Conservation (phyloP, 2,888 invertebrate genomes). For the Macropis europaea region DNA sequence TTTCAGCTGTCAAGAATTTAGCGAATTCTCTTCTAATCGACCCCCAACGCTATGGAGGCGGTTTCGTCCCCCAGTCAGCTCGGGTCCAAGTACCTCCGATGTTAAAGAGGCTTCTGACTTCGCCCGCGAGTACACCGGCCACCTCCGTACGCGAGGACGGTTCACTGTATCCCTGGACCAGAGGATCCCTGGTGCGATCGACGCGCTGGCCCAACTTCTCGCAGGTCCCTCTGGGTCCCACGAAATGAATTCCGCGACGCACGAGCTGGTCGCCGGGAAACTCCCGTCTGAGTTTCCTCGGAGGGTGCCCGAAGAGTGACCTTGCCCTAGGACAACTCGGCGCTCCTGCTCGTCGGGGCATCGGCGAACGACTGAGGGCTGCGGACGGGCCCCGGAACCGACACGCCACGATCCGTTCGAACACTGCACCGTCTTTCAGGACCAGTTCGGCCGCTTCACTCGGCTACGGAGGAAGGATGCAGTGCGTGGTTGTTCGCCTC, state of each 20-base stretch:
- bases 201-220: slow-evolving; percentile 13
- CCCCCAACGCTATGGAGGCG: too few relatives aligned
- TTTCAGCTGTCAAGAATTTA: slow-evolving; percentile 56
- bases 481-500: slow-evolving; percentile 61
- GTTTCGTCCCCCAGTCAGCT: slow-evolving; percentile 56
- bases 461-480: slow-evolving; percentile 69
- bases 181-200: too few relatives aligned
- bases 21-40: slow-evolving; percentile 53
- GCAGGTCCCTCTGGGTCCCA: slow-evolving; percentile 5
- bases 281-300: neutral
- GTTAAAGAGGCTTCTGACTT: too few relatives aligned
- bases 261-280: neutral
- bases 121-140: too few relatives aligned
- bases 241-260: too few relatives aligned
- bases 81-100: slow-evolving; percentile 55
- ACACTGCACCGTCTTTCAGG: slow-evolving; percentile 66
- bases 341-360: slow-evolving; percentile 74
- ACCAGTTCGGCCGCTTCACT: slow-evolving; percentile 74
- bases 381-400: slow-evolving; percentile 69
- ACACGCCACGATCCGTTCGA: slow-evolving; percentile 65
- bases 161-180: slow-evolving; percentile 13
- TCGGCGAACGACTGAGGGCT: slow-evolving; percentile 77
- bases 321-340: slow-evolving; percentile 57
- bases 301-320: slow-evolving; percentile 28
- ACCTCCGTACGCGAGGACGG: neutral